Evolutionary conservation across 2,113 vertebrate species (phyloP), one percentile per base, ranked within the genome.

Genomic region (Taurulus bubalis): DNA sequence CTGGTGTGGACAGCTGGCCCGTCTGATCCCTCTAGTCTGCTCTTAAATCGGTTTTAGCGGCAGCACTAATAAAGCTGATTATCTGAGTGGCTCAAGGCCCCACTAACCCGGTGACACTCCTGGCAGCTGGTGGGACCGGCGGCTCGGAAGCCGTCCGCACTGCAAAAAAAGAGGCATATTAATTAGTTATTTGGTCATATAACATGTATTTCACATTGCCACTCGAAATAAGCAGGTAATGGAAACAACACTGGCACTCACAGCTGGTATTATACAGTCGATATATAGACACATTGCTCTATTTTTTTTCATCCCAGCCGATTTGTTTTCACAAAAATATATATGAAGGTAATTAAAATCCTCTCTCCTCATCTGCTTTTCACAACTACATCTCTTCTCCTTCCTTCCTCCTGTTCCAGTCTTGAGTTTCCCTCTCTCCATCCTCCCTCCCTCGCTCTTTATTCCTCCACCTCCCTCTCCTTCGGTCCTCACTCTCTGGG

Each of bases 61-160:
- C 90, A 92, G 95, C 93, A 94, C 95, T 97, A 97, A 96, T 96
- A 97, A 97, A 97, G 96, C 96, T 97, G 97, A 98, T 98, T 97
- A 97, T 95, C 95, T 94, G 94, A 93, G 93, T 94, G 95, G 96
- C 95, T 95, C 93, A 93, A 95, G 95, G 96, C 96, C 94, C 95
- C 94, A 95, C 94, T 96, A 95, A 95, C 95, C 95, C 95, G 79
- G 77, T 83, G 91, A 93, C 94, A 94, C 93, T 88, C 75, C 93
- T 92, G 94, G 95, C 95, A 96, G 95, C 96, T 96, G 96, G 96
- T 86, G 94, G 86, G 73, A 88, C 76, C 34, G 36, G 38, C 34
- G 67, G 74, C 87, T 75, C 72, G 49, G 63, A 86, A 65, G 45
- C 70, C 71, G 60, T 64, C 68, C 56, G 30, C 47, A 18, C 32